Evolutionary conservation across 2,797 vertebrate genomes (phyloP).

Genomic region (Sebastes oblongus): DNA sequence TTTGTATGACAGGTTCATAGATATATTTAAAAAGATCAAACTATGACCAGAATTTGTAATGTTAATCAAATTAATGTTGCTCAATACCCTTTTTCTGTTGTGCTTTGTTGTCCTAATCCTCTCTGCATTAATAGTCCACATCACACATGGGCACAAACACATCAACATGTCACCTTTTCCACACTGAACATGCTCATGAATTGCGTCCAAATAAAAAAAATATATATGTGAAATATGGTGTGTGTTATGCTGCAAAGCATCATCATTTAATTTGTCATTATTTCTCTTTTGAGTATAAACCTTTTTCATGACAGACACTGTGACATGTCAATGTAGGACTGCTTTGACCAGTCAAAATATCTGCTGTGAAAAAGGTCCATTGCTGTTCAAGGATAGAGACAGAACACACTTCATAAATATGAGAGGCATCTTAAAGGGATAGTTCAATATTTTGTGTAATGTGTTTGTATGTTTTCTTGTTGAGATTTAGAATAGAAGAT

Average conservation of each 20-base stretch:
- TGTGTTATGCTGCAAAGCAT: neutral
- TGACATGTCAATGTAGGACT: too few species aligned
- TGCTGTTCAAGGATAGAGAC: neutral
- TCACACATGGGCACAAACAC: neutral
- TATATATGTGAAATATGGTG: neutral
- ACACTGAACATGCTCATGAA: neutral
- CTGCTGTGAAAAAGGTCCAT: too few species aligned
- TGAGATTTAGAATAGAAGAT: too few species aligned
- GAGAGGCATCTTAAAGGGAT: neutral
- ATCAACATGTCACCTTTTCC: neutral
- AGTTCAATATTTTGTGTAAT: neutral
- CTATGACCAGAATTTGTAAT: neutral
- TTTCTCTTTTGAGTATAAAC: neutral
- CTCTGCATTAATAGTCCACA: neutral
- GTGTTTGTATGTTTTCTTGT: neutral
- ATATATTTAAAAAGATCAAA: constrained; percentile 14
- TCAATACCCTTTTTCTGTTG: neutral
- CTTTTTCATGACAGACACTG: too few species aligned
- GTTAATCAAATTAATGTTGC: neutral
- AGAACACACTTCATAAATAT: neutral
- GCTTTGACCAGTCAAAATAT: too few species aligned
- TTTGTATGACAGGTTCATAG: neutral
- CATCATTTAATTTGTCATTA: neutral
- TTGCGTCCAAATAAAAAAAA: constrained; percentile 1
- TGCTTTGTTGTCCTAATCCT: constrained; percentile 9